A percentile compares a stretch with the other conserved stretches of the same genome.
Conservation (phyloP, 2,797 vertebrate species). For the Pteronotus mesoamericanus region DNA sequence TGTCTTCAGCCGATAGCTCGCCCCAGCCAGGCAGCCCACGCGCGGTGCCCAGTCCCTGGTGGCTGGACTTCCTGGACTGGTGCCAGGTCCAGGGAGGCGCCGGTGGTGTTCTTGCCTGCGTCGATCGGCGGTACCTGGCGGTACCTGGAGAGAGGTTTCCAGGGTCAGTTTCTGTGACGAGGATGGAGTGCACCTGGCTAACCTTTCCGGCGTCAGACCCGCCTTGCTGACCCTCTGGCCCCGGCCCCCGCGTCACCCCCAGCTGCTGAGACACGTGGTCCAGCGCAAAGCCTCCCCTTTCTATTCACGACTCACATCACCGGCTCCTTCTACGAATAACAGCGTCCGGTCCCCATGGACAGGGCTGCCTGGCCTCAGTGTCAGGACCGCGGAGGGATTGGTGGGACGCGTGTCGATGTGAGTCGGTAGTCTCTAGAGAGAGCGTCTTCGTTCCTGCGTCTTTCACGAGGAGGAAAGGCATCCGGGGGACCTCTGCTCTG, state of each 20-base stretch:
- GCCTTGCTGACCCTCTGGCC: background rate
- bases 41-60: background rate
- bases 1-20: background rate
- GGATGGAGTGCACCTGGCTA: background rate
- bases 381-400: background rate
- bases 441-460: slow-evolving; percentile 21
- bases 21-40: background rate
- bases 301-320: background rate
- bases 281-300: background rate
- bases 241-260: background rate
- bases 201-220: background rate
- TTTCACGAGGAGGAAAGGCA: background rate
- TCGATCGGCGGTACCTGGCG: background rate
- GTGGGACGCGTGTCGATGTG: background rate
- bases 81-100: background rate
- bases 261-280: background rate
- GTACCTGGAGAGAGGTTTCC: slow-evolving; percentile 33
- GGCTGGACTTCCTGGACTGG: background rate
- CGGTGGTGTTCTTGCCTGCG: background rate
- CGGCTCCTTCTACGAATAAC: background rate
- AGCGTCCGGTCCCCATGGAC: background rate
- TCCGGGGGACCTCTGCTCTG: background rate
- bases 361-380: background rate
- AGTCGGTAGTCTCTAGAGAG: background rate
- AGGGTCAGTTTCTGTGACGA: slow-evolving; percentile 19